A percentile compares a stretch with the other conserved stretches of the same genome.
Conservation (phyloP, 1,140 invertebrate species). For the Mylabris phalerata region DNA sequence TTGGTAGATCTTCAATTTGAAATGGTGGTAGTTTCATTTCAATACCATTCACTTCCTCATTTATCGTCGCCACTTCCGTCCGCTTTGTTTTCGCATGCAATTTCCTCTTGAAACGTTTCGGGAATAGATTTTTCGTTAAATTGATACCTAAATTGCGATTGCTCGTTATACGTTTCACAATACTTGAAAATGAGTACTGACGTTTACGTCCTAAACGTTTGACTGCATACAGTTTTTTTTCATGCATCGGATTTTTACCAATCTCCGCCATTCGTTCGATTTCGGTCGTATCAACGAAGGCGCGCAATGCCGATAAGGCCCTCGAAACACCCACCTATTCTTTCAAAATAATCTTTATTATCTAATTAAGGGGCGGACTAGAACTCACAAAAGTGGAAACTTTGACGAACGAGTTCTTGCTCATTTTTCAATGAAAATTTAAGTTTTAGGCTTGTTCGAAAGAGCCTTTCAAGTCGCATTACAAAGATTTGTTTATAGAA, state of each 20-base stretch:
- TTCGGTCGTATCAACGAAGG: conserved; percentile 42
- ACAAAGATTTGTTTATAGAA: too few relatives aligned
- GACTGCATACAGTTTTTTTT: conserved; percentile 33
- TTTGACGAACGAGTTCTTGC: too few relatives aligned
- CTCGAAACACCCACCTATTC: conserved; percentile 53
- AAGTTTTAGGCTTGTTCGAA: too few relatives aligned
- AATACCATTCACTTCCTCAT: background rate
- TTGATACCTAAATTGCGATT: conserved; percentile 39
- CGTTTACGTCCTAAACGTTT: conserved; percentile 28
- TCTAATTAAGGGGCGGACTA: background rate
- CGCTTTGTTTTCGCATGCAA: background rate
- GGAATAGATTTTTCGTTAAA: conserved; percentile 26
- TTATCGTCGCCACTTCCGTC: background rate
- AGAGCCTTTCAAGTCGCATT: too few relatives aligned
- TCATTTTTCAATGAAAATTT: too few relatives aligned
- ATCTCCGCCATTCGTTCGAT: conserved; percentile 44
- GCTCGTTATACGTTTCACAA: conserved; percentile 30
- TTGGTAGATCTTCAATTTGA: background rate
- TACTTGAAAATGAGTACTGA: conserved; percentile 31
- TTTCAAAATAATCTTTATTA: background rate
- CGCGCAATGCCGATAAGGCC: conserved; percentile 52
- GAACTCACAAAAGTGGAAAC: too few relatives aligned
- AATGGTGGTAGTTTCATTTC: too few relatives aligned
- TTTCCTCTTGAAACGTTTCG: background rate
- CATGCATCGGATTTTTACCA: conserved; percentile 53